A percentile compares a stretch with the other conserved stretches of the same genome.
phyloP scores from a whole-genome alignment of 1,140 invertebrate genomes.

The Danaus plexippus region DNA sequence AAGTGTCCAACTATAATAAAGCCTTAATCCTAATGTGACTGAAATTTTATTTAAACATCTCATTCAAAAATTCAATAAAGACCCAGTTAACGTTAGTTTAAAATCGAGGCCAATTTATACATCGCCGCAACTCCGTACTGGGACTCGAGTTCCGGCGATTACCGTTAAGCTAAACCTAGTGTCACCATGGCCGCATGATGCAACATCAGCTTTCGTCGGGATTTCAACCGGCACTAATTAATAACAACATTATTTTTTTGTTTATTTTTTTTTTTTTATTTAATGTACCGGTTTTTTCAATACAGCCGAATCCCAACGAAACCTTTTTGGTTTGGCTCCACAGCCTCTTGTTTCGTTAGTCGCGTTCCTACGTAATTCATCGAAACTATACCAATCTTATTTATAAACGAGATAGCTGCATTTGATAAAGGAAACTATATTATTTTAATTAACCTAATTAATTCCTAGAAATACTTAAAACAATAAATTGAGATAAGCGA shows the following conservation, averaged over 20 bases:
- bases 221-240: slow-evolving; percentile 14
- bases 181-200: slow-evolving; percentile 68
- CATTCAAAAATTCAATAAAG: too few species aligned
- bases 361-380: slow-evolving; percentile 37
- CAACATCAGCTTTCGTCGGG: slow-evolving; percentile 41
- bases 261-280: too few species aligned
- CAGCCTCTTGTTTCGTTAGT: slow-evolving; percentile 42
- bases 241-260: too few species aligned
- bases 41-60: too few species aligned
- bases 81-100: too few species aligned
- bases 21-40: too few species aligned
- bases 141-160: too few species aligned
- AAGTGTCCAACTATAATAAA: too few species aligned
- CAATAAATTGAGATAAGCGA: slow-evolving; percentile 2
- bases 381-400: slow-evolving; percentile 10
- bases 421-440: not conserved
- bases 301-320: slow-evolving; percentile 24
- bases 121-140: too few species aligned
- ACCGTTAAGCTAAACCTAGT: slow-evolving; percentile 40
- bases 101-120: too few species aligned
- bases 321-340: slow-evolving; percentile 56
- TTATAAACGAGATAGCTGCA: slow-evolving; percentile 21
- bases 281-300: too few species aligned
- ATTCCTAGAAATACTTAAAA: slow-evolving; percentile 10
- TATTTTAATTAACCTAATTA: slow-evolving; percentile 16